Base-by-base conservation (phyloP, 1,140 invertebrate species). In the Neodiprion lecontei region DNA sequence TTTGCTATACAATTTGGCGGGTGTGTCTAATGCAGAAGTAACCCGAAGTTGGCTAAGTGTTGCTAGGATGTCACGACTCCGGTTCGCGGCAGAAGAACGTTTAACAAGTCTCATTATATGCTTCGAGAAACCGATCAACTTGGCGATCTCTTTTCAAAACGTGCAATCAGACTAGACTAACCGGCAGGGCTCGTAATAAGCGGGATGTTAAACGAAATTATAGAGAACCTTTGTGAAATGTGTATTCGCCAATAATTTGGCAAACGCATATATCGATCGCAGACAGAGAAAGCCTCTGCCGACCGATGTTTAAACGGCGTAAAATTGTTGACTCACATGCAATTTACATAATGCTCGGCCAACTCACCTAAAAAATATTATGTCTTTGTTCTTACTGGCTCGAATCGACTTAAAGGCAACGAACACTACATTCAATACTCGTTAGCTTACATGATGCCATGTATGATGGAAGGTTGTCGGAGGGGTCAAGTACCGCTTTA, bases 161-260 rank as follows among this genome's bases (percentile, higher is more conserved):
- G 53, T 61, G 53, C 53, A 61, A 61, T 61, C 53, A 61, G 53
- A 61, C 53, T 61, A 61, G 53, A 61, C 53, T 61, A 61, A 61
- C 5, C 53, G 53, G 53, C n/a, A 40, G 3, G 28, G 11, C 11
- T 61, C 53, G 53, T 61, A 61, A 61, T 61, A 61, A 61, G 53
- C 53, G n/a, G 53, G 53, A 17, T 14, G 53, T 61, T 61, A 61
- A 61, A 61, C 53, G 53, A 61, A 61, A 61, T 61, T 61, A 61
- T 61, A 61, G 53, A 61, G 53, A 14, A 61, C n/a, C 53, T 61
- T 14, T 17, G 53, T 61, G 53, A 61, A 61, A 61, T 61, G 53
- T 61, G 53, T 61, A 61, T 61, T 9, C 53, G 53, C 53, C n/a
- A 61, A 61, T 61, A 61, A 61, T 61, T 61, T 61, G 53, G 53